These are phyloP conservation scores for Eueides isabella DNA, from an alignment of 1,140 invertebrate species.

Conservation along the genomic window DNA sequence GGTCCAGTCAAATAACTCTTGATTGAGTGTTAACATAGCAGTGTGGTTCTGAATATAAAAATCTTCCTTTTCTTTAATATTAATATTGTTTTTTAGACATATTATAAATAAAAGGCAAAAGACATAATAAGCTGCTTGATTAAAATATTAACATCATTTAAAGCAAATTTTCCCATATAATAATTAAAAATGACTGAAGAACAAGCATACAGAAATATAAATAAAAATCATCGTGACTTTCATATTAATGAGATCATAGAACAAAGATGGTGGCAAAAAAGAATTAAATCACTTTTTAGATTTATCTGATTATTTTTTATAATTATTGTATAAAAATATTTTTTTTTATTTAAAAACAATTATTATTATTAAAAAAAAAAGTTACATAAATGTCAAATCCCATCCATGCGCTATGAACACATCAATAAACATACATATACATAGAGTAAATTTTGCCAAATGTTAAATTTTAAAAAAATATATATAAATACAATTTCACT, in stretches of 20 bases:
- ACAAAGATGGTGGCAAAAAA: background rate
- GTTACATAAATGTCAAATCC: background rate
- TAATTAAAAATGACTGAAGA: background rate
- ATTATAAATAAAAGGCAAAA: background rate
- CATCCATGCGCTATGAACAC: background rate
- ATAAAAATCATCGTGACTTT: background rate
- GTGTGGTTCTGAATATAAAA: constrained; percentile 12
- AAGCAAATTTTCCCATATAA: background rate
- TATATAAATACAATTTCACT: constrained; percentile 58
- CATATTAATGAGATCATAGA: background rate
- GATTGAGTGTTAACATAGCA: constrained; percentile 39
- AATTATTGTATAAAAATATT: background rate
- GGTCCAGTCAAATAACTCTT: constrained; percentile 29
- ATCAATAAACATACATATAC: background rate
- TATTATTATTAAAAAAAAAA: background rate
- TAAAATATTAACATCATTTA: background rate
- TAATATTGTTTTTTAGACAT: background rate
- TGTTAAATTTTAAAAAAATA: constrained; percentile 48
- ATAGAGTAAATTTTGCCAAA: constrained; percentile 50
- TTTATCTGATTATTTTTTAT: background rate
- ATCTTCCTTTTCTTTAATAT: background rate
- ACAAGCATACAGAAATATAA: background rate
- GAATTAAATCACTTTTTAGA: background rate
- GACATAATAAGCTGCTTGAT: background rate
- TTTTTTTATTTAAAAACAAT: background rate